Base-by-base conservation (phyloP, 2,888 invertebrate species). In the Hirtodrosophila histrioides region DNA sequence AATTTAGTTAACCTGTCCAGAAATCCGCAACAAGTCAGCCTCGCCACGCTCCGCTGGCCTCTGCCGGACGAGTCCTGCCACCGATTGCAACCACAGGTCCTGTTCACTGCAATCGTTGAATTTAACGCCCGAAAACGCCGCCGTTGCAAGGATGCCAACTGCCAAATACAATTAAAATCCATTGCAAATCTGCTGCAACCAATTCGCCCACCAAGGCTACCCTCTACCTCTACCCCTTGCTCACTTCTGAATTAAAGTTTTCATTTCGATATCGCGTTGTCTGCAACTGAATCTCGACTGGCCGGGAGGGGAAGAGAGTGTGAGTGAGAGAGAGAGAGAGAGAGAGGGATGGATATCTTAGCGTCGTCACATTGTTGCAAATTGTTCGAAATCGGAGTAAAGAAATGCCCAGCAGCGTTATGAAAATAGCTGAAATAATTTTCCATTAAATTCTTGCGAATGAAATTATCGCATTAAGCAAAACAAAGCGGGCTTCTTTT, bases 381-480 rank as follows among this genome's bases (percentile, higher is more conserved):
- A 51, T 43, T 48, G 24, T 55, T 77, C 40, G 31, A 31, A 31
- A 8, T 24, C 29, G 33, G 41, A 56, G 23, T 24, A 29, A 49
- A 55, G 64, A 68, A 75, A 72, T 86, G 56, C 64, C 63, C 33
- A 62, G 60, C 48, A 64, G 69, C 73, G 56, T 79, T 86, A 73
- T 88, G 77, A 74, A 82, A 80, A 87, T 87, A 69, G 78, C 65
- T 68, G 49, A 88, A 86, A 88, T 83, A 75, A 83, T 83, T 86
- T 81, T 71, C 78, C 81, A 86, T 84, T 86, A 80, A 86, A 88
- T 82, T 67, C 75, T 76, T 69, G 69, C 64, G 67, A 78, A 65
- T 75, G 74, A 78, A 78, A 78, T 87, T 88, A 86, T 83, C 71
- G 83, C 75, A 78, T 87, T 75, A 80, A 86, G 54, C 64, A 60